These are phyloP conservation scores for Dorcus hopei DNA, from an alignment of 2,888 invertebrate genomes.

Conservation along the genomic window DNA sequence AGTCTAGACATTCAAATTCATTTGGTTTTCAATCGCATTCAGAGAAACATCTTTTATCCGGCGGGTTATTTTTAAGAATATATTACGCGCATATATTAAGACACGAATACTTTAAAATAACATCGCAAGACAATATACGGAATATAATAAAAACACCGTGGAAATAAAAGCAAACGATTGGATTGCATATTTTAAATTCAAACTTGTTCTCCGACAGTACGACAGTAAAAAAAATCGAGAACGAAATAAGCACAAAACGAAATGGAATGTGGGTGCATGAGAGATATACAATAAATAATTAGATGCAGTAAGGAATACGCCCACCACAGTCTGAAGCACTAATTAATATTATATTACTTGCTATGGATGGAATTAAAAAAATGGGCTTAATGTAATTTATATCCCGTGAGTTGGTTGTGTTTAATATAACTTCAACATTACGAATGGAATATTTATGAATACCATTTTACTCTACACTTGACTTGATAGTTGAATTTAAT, in stretches of 20 bases:
- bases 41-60: neutral
- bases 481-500: constrained; percentile 10
- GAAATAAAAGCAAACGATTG: constrained; percentile 5
- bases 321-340: constrained; percentile 22
- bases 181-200: constrained; percentile 15
- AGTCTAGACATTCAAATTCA: neutral
- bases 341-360: constrained; percentile 28
- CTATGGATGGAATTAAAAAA: constrained; percentile 13
- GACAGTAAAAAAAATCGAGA: constrained; percentile 10
- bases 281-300: constrained; percentile 33
- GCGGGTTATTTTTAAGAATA: neutral
- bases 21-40: neutral
- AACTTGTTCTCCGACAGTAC: constrained; percentile 9
- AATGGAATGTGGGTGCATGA: constrained; percentile 21
- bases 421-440: constrained; percentile 17
- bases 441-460: constrained; percentile 18
- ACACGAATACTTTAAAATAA: neutral
- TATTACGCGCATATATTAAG: neutral
- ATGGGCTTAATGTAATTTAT: constrained; percentile 16
- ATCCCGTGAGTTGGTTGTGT: constrained; percentile 10
- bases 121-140: constrained; percentile 1
- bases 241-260: constrained; percentile 14
- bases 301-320: constrained; percentile 25
- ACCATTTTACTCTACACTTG: constrained; percentile 14
- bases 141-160: neutral